Evolutionary conservation across 2,797 vertebrate genomes (phyloP).

Genomic region (Platyrinchus mystaceus): DNA sequence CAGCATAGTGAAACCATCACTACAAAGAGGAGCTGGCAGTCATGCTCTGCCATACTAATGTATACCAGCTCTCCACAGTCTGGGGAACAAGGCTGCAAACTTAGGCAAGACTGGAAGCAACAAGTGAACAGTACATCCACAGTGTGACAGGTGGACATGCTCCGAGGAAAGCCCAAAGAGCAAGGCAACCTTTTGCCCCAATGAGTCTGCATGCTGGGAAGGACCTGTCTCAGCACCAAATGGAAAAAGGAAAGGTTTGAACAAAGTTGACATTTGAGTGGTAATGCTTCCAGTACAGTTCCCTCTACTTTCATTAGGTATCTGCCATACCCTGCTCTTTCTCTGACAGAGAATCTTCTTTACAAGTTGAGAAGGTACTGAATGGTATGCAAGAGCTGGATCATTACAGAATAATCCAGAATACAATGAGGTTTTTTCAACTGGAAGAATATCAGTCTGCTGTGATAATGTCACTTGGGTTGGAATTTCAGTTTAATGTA

Average conservation of each 20-base stretch:
- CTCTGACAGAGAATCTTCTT: neutral
- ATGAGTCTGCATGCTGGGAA: fast-evolving
- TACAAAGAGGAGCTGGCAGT: neutral
- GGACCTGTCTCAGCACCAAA: neutral
- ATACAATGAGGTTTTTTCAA: neutral
- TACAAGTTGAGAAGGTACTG: neutral
- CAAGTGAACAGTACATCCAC: fast-evolving
- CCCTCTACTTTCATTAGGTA: neutral
- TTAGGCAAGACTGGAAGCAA: neutral
- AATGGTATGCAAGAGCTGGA: neutral
- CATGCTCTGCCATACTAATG: neutral
- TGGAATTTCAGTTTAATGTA: neutral
- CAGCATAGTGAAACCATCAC: fast-evolving
- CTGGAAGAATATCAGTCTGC: neutral
- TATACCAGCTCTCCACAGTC: neutral
- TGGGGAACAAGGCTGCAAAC: neutral
- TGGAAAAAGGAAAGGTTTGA: neutral
- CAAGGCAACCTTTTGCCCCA: fast-evolving
- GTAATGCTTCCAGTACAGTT: neutral
- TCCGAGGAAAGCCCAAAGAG: neutral
- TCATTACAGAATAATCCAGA: neutral
- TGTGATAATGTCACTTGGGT: neutral
- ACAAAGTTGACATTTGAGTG: neutral
- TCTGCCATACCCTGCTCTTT: neutral
- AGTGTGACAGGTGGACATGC: neutral